Evolutionary conservation across 35 echinoderm and acorn worm species (phyloP), one percentile per base, ranked within the genome.

Genomic region (Apostichopus japonicus): DNA sequence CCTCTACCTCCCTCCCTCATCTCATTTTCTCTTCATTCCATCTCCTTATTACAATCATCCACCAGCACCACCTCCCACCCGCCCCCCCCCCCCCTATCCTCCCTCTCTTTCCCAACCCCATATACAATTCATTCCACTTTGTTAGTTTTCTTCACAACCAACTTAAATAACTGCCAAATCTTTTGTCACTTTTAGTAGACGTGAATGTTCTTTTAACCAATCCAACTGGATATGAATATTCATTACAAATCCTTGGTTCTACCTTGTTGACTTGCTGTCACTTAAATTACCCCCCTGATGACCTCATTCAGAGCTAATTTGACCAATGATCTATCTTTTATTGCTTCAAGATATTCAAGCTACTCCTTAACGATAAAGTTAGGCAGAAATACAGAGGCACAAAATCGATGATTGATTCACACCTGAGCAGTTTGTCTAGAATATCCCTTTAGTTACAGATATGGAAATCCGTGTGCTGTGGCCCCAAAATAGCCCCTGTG

Each of bases 331-430:
- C 71, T 19, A 75, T 21, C 71, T 75, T 75, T n/a, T 15, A 75
- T 7, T 75, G 16, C 71, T 75, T 75, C 17, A 1, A 75, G 71
- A 75, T 75, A 75, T 75, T 75, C 16, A 75, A 75, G 6, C 17
- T n/a, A 75, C 21, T 23, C 21, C n/a, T n/a, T 75, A 7, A n/a
- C 21, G n/a, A 75, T n/a, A 21, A 67, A 67, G 63, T 67, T 67
- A 0, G 19, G 11, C 63, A 67, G 63, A 75, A 14, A 75, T 75
- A 75, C 17, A 0, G 2, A 75, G 71, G 17, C 71, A 75, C 21
- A 75, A n/a, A 75, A 75, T 75, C 71, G n/a, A 75, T 75, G 71
- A 75, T 75, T 75, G 71, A 75, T 75, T 19, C 21, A 75, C 71
- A 75, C 21, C 21, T 75, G 16, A 75, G 15, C 13, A 75, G 11